Percentiles rank a stretch among this genome's conserved stretches.
Evolutionary conservation across 2,113 vertebrate species (phyloP).

Genomic region (Hemibagrus wyckioides): DNA sequence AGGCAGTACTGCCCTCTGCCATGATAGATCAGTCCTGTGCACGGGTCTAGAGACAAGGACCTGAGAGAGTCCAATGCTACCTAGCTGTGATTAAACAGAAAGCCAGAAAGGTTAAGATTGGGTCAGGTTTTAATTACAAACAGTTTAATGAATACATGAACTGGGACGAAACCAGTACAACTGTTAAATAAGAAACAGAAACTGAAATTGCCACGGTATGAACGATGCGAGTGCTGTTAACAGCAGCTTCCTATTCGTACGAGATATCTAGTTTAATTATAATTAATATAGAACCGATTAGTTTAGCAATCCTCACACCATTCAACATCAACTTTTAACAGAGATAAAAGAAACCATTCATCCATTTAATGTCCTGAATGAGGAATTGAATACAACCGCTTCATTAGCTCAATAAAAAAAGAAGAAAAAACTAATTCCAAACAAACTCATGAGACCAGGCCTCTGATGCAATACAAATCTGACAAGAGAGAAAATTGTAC

Average conservation of each 20-base stretch:
- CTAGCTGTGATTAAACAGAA: not conserved
- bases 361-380: not conserved
- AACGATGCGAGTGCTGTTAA: not conserved
- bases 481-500: not conserved
- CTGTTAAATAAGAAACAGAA: conserved; percentile 9
- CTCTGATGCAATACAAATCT: not conserved
- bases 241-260: not conserved
- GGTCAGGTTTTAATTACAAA: conserved; percentile 36
- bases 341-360: not conserved
- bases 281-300: not conserved
- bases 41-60: not conserved
- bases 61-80: not conserved
- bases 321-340: not conserved
- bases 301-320: not conserved
- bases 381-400: conserved; percentile 8
- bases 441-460: not conserved
- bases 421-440: not conserved
- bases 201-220: not conserved
- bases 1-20: not conserved
- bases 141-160: not conserved
- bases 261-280: not conserved
- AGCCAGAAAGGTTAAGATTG: not conserved
- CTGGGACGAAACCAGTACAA: not conserved
- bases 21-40: not conserved
- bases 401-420: not conserved